Conservation (phyloP, 2,113 vertebrate species). For the Gymnarchus niloticus region DNA sequence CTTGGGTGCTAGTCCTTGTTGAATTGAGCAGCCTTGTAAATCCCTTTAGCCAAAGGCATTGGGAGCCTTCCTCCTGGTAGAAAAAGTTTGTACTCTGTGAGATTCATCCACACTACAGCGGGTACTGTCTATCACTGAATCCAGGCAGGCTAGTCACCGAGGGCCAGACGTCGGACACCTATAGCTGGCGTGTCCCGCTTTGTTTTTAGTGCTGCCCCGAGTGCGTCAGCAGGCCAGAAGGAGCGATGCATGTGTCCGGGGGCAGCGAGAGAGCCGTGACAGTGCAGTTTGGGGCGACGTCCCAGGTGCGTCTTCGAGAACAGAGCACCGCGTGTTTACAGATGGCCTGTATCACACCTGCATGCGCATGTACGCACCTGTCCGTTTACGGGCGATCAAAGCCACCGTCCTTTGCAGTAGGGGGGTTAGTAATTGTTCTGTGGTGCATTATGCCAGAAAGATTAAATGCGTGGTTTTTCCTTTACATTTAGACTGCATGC, state of each 20-base stretch:
- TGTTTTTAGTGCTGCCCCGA: not conserved
- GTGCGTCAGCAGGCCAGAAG: not conserved
- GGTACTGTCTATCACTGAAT: not conserved
- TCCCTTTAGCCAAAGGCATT: not conserved
- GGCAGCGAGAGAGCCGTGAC: not conserved
- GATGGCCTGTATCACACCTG: not conserved
- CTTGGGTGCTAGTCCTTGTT: not conserved
- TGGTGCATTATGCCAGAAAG: slow-evolving; percentile 24
- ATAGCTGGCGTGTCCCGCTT: not conserved
- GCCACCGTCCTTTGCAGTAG: not conserved
- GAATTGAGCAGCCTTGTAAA: not conserved
- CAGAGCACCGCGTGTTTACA: not conserved
- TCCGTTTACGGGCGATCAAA: not conserved
- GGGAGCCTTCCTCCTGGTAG: not conserved
- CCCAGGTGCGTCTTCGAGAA: not conserved
- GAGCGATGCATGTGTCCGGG: not conserved
- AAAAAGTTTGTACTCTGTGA: not conserved
- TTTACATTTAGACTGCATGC: slow-evolving; percentile 32
- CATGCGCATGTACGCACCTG: not conserved
- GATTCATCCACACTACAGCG: not conserved
- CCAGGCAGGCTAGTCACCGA: not conserved
- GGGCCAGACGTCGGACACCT: not conserved
- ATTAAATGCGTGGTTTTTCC: slow-evolving; percentile 34
- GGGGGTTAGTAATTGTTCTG: not conserved
- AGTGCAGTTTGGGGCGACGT: not conserved